These are phyloP conservation scores for Drosophila navojoa DNA, from an alignment of 1,140 invertebrate genomes.

Conservation along the genomic window DNA sequence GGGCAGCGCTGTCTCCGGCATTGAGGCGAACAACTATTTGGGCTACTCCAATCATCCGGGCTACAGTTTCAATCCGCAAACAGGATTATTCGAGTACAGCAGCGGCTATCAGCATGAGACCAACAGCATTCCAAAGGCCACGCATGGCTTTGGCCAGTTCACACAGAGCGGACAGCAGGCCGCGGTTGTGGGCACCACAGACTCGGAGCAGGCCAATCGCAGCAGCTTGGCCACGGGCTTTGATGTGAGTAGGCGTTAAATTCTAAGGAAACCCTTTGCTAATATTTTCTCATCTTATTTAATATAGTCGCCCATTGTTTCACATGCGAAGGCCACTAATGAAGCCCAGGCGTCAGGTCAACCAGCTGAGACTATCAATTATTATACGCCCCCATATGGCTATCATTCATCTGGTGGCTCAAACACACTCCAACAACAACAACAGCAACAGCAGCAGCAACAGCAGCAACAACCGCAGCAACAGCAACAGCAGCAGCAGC, in stretches of 20 bases:
- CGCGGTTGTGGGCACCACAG: constrained; percentile 65
- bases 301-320: constrained; percentile 71
- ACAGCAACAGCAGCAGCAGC: constrained; percentile 3
- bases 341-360: constrained; percentile 2
- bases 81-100: constrained; percentile 75
- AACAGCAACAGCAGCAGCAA: constrained; percentile 36
- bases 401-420: constrained; percentile 50
- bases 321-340: constrained; percentile 63
- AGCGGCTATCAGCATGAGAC: constrained; percentile 78
- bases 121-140: constrained; percentile 30
- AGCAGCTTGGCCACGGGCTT: constrained; percentile 73
- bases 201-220: constrained; percentile 70
- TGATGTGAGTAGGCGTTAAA: constrained; percentile 58
- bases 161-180: constrained; percentile 68
- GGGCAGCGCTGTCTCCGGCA: not conserved
- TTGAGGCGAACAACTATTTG: constrained; percentile 44
- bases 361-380: constrained; percentile 37
- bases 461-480: constrained; percentile 34
- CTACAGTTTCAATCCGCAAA: constrained; percentile 78
- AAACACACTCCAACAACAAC: constrained; percentile 12
- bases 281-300: not conserved
- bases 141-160: constrained; percentile 66
- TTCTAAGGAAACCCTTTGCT: not conserved
- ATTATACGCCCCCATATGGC: constrained; percentile 75
- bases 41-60: constrained; percentile 80